A percentile compares a stretch with the other conserved stretches of the same genome.
Evolutionary conservation across 2,113 vertebrate genomes (phyloP).

Genomic region (Aptenodytes patagonicus): DNA sequence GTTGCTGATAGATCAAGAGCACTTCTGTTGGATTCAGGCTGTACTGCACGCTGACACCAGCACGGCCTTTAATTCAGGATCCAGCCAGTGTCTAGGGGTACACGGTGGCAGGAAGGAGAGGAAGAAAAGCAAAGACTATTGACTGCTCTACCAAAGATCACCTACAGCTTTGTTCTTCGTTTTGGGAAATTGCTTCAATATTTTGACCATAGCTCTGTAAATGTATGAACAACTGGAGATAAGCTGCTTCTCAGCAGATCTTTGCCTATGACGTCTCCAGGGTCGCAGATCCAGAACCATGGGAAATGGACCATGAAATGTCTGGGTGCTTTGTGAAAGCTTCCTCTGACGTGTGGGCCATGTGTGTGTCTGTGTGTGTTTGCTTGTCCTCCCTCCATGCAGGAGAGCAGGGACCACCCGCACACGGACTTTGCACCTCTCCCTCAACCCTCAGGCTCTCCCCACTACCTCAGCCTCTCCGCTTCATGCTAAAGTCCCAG

Average conservation of each 20-base stretch:
- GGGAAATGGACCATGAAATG: not conserved
- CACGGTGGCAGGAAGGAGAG: not conserved
- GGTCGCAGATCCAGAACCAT: not conserved
- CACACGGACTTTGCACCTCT: not conserved
- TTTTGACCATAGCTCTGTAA: not conserved
- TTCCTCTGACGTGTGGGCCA: fast-evolving
- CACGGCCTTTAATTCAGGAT: not conserved
- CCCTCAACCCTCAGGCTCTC: not conserved
- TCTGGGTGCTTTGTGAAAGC: not conserved
- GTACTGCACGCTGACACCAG: not conserved
- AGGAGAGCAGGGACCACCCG: not conserved
- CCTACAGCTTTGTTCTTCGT: not conserved
- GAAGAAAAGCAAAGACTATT: not conserved
- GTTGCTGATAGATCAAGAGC: constrained; percentile 35
- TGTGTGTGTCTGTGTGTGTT: not conserved
- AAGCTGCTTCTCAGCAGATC: not conserved
- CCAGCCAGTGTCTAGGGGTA: not conserved
- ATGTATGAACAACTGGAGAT: not conserved
- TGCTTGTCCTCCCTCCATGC: fast-evolving
- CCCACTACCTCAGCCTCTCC: not conserved
- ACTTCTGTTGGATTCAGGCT: constrained; percentile 34
- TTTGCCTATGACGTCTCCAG: not conserved
- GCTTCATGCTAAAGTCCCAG: not conserved
- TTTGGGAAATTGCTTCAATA: not conserved
- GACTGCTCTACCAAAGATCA: not conserved